These are phyloP conservation scores for Pristis pectinata DNA, from an alignment of 2,797 vertebrate genomes.

Conservation along the genomic window DNA sequence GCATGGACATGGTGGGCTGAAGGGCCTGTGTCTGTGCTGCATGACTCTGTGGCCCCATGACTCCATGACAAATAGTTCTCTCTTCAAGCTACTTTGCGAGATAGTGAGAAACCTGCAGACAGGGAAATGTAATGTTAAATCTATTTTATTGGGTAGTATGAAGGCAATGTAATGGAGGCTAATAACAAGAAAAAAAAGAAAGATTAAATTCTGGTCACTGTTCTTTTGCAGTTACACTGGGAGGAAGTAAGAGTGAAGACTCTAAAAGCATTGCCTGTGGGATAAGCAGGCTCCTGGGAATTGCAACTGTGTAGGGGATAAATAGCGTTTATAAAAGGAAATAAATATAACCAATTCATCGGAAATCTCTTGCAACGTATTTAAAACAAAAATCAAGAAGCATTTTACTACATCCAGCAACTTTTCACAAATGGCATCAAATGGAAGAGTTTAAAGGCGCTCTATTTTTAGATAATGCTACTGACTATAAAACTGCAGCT, in stretches of 20 bases:
- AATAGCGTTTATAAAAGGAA: background rate
- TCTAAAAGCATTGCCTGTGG: too few relatives aligned
- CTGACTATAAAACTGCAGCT: constrained; percentile 13
- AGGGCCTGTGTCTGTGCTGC: too few relatives aligned
- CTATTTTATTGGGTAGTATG: background rate
- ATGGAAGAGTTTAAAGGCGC: background rate
- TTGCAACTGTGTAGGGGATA: background rate
- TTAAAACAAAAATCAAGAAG: background rate
- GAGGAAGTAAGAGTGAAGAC: background rate
- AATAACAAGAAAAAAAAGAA: background rate
- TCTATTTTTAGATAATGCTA: background rate
- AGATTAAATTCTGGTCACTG: background rate
- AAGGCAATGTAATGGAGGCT: background rate
- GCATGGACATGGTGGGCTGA: too few relatives aligned
- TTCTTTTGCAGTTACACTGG: background rate
- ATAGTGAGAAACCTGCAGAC: background rate
- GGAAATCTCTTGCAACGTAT: background rate
- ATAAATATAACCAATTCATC: background rate
- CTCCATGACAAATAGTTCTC: background rate
- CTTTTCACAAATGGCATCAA: background rate
- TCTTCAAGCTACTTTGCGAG: background rate
- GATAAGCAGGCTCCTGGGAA: background rate
- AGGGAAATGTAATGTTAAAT: background rate
- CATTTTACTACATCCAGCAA: background rate
- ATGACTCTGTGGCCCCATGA: too few relatives aligned